These are phyloP conservation scores for Conger conger DNA, from an alignment of 2,113 vertebrate species.

Conservation along the genomic window DNA sequence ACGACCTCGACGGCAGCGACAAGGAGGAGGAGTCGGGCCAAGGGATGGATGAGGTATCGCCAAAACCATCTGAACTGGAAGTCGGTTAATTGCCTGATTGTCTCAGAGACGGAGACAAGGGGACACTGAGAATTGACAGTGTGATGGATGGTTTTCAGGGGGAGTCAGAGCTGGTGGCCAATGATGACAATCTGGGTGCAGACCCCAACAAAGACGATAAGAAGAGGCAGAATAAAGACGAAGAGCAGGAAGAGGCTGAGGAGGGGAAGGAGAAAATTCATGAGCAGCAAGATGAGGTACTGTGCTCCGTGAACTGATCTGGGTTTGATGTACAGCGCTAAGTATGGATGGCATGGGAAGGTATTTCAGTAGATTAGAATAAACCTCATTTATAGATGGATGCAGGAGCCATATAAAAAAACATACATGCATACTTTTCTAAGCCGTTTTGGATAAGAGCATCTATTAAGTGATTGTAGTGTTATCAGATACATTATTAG, in stretches of 20 bases:
- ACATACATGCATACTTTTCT: too few species aligned
- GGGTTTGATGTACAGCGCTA: neutral
- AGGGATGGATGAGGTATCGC: conserved; percentile 90
- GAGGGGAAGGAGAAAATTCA: conserved; percentile 80
- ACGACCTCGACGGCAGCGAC: conserved; percentile 69
- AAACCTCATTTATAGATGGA: too few species aligned
- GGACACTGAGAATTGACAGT: neutral
- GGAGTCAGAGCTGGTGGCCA: conserved; percentile 88
- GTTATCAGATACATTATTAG: too few species aligned
- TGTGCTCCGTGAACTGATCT: too few species aligned
- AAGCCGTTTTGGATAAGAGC: too few species aligned
- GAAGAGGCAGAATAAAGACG: conserved; percentile 71
- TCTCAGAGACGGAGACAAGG: too few species aligned
- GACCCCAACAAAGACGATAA: conserved; percentile 75
- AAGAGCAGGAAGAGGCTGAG: conserved; percentile 57
- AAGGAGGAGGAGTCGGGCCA: conserved; percentile 87
- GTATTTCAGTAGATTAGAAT: neutral
- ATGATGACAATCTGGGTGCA: conserved; percentile 82
- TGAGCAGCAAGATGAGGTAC: conserved; percentile 91
- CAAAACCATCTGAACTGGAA: neutral
- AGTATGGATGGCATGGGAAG: neutral
- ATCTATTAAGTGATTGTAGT: too few species aligned
- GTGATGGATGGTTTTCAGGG: conserved; percentile 62
- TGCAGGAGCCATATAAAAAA: too few species aligned
- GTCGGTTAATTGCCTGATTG: neutral